Evolutionary conservation across 2,113 vertebrate species (phyloP), one percentile per base, ranked within the genome.

Genomic region (Coreoperca whiteheadi): DNA sequence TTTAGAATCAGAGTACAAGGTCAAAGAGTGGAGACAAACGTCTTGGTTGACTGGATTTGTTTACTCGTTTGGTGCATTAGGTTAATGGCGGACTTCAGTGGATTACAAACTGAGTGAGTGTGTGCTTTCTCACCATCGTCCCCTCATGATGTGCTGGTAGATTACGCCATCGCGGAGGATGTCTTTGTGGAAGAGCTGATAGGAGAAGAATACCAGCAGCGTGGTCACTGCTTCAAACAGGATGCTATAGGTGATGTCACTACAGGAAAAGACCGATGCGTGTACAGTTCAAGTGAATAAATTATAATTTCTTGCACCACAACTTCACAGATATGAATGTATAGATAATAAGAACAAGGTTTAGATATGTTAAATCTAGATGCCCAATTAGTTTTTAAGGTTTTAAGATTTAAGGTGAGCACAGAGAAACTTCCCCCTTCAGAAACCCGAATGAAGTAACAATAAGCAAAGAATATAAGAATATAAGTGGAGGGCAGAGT

Each of bases 211-310:
- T 28, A 98, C 95, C 4, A 99, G 92, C 68, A 99, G 95, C 0
- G 96, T 96, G 23, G 98, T 98, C 82, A 99, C 96, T 0, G 98
- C 97, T 91, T 99, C 98, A 87, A 99, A 95, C 73, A 98, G 97
- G 94, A 99, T 98, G 94, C 96, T 97, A 84, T 99, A 99, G 0
- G 98, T 99, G 92, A 99, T 97, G 89, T 99, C 98, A 71, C 98
- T 99, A 87, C 74, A 79, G 43, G 51, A 60, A 78, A 20, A 83
- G 15, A 87, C 18, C 57, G 37, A 82, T 1, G 16, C 39, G 51
- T 0, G 2, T 6, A 25, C 4, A 53, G 56, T 69, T 37, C 8
- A 69, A 46, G 50, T 18, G 8, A 64, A 71, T 37, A 23, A 8
- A 20, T 56, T 8, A 28, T 3, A 8, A 28, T 18, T 12, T 57